These are phyloP conservation scores for Clivina fossor DNA, from an alignment of 2,888 invertebrate species.

Conservation along the genomic window DNA sequence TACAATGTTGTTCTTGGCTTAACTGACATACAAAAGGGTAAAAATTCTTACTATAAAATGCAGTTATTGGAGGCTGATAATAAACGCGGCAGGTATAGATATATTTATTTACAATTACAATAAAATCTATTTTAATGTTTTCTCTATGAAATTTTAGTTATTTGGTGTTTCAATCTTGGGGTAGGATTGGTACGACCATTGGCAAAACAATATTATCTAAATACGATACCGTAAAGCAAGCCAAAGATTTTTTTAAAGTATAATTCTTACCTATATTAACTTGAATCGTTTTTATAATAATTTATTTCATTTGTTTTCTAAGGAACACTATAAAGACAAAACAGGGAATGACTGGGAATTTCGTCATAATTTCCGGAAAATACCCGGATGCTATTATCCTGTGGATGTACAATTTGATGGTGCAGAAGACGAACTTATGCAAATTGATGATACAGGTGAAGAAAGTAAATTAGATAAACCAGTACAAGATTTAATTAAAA, in stretches of 20 bases:
- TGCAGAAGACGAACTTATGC: slow-evolving; percentile 51
- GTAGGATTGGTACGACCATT: slow-evolving; percentile 92
- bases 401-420: slow-evolving; percentile 83
- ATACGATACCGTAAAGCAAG: slow-evolving; percentile 56
- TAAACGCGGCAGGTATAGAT: slow-evolving; percentile 46
- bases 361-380: slow-evolving; percentile 65
- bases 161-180: slow-evolving; percentile 92
- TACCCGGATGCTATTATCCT: slow-evolving; percentile 77
- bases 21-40: slow-evolving; percentile 83
- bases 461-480: slow-evolving; percentile 71
- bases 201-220: slow-evolving; percentile 71
- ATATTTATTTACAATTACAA: slow-evolving; percentile 4
- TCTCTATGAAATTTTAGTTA: too few relatives aligned
- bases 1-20: slow-evolving; percentile 80
- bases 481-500: slow-evolving; percentile 79
- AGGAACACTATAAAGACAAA: slow-evolving; percentile 63
- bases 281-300: neutral
- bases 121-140: neutral
- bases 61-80: slow-evolving; percentile 82
- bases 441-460: slow-evolving; percentile 47
- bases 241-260: slow-evolving; percentile 63
- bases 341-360: slow-evolving; percentile 79
- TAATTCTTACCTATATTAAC: slow-evolving; percentile 54
- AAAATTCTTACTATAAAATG: slow-evolving; percentile 94
- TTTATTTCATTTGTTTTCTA: slow-evolving; percentile 36